A percentile compares a stretch with the other conserved stretches of the same genome.
Conservation (phyloP, 2,888 invertebrate genomes). For the Fragum whitleyi region DNA sequence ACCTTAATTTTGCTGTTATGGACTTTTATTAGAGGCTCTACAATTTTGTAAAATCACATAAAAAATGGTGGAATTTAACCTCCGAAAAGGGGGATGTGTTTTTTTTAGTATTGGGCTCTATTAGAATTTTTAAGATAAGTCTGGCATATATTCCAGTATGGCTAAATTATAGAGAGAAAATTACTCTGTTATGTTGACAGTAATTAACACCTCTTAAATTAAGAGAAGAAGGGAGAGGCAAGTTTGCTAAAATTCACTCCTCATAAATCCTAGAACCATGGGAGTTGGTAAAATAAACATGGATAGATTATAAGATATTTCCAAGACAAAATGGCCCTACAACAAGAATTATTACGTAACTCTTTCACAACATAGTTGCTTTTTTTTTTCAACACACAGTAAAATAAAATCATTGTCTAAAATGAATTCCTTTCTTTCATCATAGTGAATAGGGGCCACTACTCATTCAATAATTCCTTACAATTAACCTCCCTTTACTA, state of each 20-base stretch:
- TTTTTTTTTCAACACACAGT: no score
- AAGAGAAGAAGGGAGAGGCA: slow-evolving; percentile 17
- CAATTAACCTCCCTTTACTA: no score
- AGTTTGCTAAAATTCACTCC: slow-evolving; percentile 7
- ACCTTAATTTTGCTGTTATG: no score
- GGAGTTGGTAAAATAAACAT: slow-evolving; percentile 10
- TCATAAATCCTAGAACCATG: slow-evolving; percentile 5
- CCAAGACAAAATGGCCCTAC: slow-evolving; percentile 1
- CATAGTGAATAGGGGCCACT: not conserved
- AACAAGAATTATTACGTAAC: not conserved
- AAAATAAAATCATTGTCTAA: no score
- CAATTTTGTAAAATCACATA: no score
- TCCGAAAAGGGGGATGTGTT: no score
- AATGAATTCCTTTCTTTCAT: no score
- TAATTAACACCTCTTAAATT: slow-evolving; percentile 18
- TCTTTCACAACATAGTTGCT: not conserved
- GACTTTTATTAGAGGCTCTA: no score
- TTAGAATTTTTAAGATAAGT: no score
- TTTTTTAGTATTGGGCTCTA: no score
- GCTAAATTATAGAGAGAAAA: slow-evolving; percentile 8
- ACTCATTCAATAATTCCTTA: not conserved
- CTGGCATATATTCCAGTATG: not conserved
- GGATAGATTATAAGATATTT: not conserved
- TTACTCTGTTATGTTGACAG: slow-evolving; percentile 8
- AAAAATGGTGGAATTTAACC: no score